Base-by-base conservation (phyloP, 1,140 invertebrate genomes). In the Sitobion miscanthi region DNA sequence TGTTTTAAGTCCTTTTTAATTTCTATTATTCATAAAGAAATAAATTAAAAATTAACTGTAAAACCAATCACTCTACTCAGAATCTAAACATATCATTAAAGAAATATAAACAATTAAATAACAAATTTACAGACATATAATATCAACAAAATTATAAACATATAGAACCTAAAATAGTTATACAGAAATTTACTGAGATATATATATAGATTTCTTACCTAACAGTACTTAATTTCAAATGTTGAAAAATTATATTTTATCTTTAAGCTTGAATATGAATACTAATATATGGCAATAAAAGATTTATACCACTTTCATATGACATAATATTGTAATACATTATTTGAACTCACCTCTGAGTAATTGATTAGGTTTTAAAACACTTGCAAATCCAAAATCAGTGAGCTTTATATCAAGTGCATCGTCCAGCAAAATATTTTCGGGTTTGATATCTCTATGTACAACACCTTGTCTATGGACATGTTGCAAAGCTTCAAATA, bases 371-470 rank as follows among this genome's bases (percentile, higher is more conserved):
- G 96, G 96, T 92, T 96, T 96, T 47, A 99, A 95, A 94, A 98
- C 96, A 95, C 97, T 97, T 25, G 99, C 99, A 96, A 99, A 99
- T 45, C 99, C 99, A 96, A 99, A 99, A 95, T 99, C 99, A 6
- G 99, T 99, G 94, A 99, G 97, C 95, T 99, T 99, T 38, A 99
- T 97, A 96, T 99, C 99, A 92, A 98, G 97, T 95, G 98, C 97
- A 95, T 99, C 98, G 96, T 99, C 99, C 38, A 99, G 96, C 82
- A 99, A 96, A 94, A 99, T 99, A 96, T 99, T 99, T 96, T 99
- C 99, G 45, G 99, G 99, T 96, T 99, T 99, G 93, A 99, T 96
- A 96, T 99, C 99, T 94, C 99, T 96, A 95, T 99, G 99, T 20
- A 99, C 99, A 94, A 99, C 99, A 94, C 96, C 97, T 95, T 98